These are phyloP conservation scores for Rutpela maculata DNA, from an alignment of 2,888 invertebrate species.

Conservation along the genomic window DNA sequence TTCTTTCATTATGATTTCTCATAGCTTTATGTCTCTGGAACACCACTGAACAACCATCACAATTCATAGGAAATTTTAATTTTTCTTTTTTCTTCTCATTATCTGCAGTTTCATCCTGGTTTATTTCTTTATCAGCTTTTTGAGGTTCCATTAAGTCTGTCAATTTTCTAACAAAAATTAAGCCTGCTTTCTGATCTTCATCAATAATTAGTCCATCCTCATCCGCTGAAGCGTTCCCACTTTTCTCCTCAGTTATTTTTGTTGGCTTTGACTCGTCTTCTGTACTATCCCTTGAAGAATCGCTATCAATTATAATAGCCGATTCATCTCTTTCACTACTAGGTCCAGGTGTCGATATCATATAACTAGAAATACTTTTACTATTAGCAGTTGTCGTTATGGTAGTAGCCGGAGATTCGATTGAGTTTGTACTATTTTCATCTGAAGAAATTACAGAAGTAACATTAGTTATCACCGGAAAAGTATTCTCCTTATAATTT, in stretches of 20 bases:
- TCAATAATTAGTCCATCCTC: conserved; percentile 50
- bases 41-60: conserved; percentile 36
- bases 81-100: not conserved
- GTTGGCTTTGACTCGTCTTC: not conserved
- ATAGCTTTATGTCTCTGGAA: conserved; percentile 27
- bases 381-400: not conserved
- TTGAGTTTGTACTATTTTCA: not conserved
- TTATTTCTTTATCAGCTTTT: not conserved
- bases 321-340: not conserved
- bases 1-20: conserved; percentile 33
- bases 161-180: conserved; percentile 10
- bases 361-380: not conserved
- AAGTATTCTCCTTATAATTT: not conserved
- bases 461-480: conserved; percentile 3
- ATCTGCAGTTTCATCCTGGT: conserved; percentile 1
- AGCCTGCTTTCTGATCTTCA: conserved; percentile 24
- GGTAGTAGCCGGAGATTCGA: not conserved
- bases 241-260: conserved; percentile 6
- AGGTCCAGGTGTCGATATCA: not conserved
- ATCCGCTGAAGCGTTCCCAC: conserved; percentile 5
- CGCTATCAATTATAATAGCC: conserved; percentile 31
- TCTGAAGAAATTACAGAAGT: not conserved
- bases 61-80: conserved; percentile 28
- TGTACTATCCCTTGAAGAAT: conserved; percentile 7
- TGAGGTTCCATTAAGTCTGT: conserved; percentile 22